Percentiles rank a stretch among this genome's conserved stretches.
These are phyloP conservation scores for Tympanoctomys barrerae DNA, from an alignment of 2,797 vertebrate genomes.

Conservation along the genomic window DNA sequence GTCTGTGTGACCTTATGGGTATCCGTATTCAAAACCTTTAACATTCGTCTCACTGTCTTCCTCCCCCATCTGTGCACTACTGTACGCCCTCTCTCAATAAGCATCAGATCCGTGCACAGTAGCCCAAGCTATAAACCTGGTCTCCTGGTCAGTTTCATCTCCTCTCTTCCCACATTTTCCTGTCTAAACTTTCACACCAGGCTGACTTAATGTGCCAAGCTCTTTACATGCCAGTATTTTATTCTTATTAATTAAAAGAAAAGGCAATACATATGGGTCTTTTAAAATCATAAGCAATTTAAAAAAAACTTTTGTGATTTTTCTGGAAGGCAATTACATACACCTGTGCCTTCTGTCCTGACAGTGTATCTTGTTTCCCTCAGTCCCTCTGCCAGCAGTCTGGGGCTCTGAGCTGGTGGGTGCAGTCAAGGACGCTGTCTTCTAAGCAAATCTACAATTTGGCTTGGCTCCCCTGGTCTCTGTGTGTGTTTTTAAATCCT, in stretches of 20 bases:
- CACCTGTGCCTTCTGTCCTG: constrained; percentile 44
- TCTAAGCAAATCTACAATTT: constrained; percentile 34
- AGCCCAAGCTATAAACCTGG: background rate
- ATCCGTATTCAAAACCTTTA: background rate
- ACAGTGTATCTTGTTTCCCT: constrained; percentile 17
- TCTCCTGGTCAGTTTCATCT: background rate
- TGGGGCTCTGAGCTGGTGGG: background rate
- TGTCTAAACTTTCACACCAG: constrained; percentile 11
- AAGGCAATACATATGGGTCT: background rate
- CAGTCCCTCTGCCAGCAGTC: background rate
- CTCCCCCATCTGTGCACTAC: background rate
- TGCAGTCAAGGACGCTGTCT: constrained; percentile 43
- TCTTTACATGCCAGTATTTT: constrained; percentile 24
- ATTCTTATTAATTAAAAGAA: constrained; percentile 57
- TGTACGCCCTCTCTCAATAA: background rate
- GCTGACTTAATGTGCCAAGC: background rate
- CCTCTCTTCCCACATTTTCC: background rate
- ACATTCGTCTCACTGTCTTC: background rate
- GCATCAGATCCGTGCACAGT: background rate
- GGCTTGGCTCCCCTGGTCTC: background rate
- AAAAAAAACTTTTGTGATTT: constrained; percentile 36
- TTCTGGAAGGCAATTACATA: constrained; percentile 13
- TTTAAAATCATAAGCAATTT: constrained; percentile 55
- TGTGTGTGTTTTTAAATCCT: background rate
- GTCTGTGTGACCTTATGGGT: background rate